Percentiles rank a stretch among this genome's conserved stretches.
phyloP scores from a whole-genome alignment of 2,113 vertebrate genomes.

The Lepus europaeus region DNA sequence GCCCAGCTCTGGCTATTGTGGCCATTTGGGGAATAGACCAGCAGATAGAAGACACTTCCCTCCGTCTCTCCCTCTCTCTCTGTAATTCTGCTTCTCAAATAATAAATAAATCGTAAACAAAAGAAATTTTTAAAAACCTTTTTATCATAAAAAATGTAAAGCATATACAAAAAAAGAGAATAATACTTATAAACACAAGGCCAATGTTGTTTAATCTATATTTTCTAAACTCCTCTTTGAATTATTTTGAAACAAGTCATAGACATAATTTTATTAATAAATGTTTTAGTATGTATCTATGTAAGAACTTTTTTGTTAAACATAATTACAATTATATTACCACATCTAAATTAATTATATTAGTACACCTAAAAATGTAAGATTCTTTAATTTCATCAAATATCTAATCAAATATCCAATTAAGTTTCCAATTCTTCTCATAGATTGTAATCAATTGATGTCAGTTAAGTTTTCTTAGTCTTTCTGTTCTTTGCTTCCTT shows the following conservation, averaged over 20 bases:
- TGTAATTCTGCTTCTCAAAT: too few species aligned
- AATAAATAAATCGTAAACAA: too few species aligned
- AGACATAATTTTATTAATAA: slow-evolving; percentile 25
- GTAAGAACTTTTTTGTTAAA: slow-evolving; percentile 5
- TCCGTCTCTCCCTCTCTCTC: too few species aligned
- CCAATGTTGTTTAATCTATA: neutral
- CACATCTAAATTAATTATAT: neutral
- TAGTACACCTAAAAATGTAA: neutral
- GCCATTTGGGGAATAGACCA: too few species aligned
- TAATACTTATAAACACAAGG: neutral
- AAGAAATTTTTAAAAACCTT: neutral
- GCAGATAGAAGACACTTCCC: too few species aligned
- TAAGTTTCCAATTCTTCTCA: neutral
- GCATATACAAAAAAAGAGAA: neutral
- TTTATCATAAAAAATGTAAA: slow-evolving; percentile 26
- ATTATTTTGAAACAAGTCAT: slow-evolving; percentile 15
- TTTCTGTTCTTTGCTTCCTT: neutral
- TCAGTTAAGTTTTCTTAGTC: neutral
- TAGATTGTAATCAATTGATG: neutral
- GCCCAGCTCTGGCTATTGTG: too few species aligned
- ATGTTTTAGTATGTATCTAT: slow-evolving; percentile 33
- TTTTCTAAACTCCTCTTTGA: neutral
- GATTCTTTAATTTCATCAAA: neutral
- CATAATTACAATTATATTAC: neutral
- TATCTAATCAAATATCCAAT: neutral